Percentiles rank a stretch among this genome's conserved stretches.
These are phyloP conservation scores for Drepana arcuata DNA, from an alignment of 1,140 invertebrate genomes.

Conservation along the genomic window DNA sequence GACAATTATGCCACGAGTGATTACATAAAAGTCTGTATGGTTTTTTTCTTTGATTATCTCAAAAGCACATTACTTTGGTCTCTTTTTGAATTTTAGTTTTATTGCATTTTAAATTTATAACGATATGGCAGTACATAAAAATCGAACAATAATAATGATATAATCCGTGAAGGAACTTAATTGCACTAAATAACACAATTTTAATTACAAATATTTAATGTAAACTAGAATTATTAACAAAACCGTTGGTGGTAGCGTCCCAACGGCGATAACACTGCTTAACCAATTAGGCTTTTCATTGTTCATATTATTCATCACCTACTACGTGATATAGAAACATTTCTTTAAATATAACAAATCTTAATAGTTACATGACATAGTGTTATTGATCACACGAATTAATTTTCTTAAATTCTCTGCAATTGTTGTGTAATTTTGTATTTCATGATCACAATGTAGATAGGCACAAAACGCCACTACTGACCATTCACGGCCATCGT, in stretches of 20 bases:
- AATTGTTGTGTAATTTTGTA: too few species aligned
- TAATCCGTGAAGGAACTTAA: constrained; percentile 42
- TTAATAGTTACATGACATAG: too few species aligned
- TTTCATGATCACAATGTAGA: too few species aligned
- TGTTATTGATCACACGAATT: too few species aligned
- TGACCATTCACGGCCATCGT: too few species aligned
- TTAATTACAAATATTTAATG: constrained; percentile 32
- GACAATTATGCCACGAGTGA: constrained; percentile 29
- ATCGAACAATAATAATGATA: constrained; percentile 46
- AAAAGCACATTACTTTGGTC: constrained; percentile 55
- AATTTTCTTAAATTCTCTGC: too few species aligned
- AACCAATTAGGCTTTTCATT: constrained; percentile 33
- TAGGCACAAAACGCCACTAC: too few species aligned
- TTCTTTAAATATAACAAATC: constrained; percentile 20
- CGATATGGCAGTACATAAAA: constrained; percentile 52
- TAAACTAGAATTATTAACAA: constrained; percentile 54
- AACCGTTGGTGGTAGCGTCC: constrained; percentile 45
- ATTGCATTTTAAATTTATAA: constrained; percentile 46
- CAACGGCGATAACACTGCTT: constrained; percentile 61
- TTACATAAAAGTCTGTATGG: constrained; percentile 32
- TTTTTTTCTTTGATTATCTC: constrained; percentile 28
- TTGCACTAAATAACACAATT: constrained; percentile 54
- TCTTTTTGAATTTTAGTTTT: constrained; percentile 44
- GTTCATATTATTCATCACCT: constrained; percentile 13
- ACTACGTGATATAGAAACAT: constrained; percentile 6